A percentile compares a stretch with the other conserved stretches of the same genome.
These are phyloP conservation scores for Acrocephalus scirpaceus DNA, from an alignment of 2,797 vertebrate species.

Conservation along the genomic window DNA sequence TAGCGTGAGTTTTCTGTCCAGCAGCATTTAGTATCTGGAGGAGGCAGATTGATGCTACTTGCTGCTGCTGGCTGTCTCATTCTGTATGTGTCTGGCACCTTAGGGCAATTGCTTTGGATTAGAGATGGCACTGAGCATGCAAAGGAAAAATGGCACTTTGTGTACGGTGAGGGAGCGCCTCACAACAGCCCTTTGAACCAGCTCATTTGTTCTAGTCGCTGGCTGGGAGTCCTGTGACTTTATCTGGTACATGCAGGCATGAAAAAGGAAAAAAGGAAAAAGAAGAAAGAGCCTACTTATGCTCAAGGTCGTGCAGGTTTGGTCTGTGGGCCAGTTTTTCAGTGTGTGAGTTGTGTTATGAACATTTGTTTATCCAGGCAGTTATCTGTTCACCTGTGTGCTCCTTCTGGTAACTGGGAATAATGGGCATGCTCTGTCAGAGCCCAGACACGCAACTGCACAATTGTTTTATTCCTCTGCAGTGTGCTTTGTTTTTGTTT, in stretches of 20 bases:
- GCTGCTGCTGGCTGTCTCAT: background rate
- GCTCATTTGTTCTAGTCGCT: background rate
- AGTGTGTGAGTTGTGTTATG: background rate
- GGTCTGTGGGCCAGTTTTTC: background rate
- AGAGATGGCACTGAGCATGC: background rate
- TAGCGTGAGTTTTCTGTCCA: background rate
- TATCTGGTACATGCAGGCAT: background rate
- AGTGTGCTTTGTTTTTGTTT: background rate
- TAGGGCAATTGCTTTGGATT: constrained; percentile 21
- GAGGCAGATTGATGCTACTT: constrained; percentile 14
- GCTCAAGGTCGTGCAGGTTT: background rate
- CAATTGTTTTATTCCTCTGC: background rate
- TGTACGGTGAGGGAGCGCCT: background rate
- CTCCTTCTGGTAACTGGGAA: background rate
- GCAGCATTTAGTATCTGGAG: background rate
- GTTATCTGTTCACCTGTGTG: background rate
- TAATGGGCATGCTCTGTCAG: background rate
- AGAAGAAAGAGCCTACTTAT: background rate
- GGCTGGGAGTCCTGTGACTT: background rate
- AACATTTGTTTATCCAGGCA: background rate
- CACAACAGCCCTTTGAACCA: background rate
- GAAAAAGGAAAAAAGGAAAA: background rate
- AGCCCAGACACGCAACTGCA: background rate
- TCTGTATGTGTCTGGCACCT: background rate
- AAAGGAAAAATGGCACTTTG: background rate